phyloP scores from a whole-genome alignment of 2,113 vertebrate genomes.

The Zosterops hypoxanthus region DNA sequence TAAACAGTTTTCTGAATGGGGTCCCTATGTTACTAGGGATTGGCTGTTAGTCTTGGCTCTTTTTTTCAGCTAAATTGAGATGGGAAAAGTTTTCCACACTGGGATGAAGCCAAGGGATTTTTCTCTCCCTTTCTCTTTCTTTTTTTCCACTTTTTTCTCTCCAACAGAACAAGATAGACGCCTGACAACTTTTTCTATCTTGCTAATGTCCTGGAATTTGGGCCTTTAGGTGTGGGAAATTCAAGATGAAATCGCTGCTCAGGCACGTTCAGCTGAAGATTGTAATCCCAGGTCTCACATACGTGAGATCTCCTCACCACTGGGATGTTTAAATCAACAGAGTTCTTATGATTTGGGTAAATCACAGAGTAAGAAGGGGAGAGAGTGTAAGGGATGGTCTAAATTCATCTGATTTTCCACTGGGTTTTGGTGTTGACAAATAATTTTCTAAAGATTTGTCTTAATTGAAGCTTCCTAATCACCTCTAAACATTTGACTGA shows the following conservation, averaged over 20 bases:
- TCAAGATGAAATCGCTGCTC: not conserved
- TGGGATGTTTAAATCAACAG: not conserved
- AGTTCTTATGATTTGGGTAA: not conserved
- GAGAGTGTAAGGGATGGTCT: not conserved
- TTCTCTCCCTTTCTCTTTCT: not conserved
- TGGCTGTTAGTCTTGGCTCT: slow-evolving; percentile 43
- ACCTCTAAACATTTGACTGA: not conserved
- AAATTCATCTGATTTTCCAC: not conserved
- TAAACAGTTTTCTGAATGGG: slow-evolving; percentile 9
- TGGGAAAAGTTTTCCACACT: slow-evolving; percentile 25
- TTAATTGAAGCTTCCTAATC: not conserved
- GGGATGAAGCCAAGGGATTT: not conserved
- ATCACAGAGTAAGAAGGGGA: not conserved
- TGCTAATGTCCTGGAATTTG: not conserved
- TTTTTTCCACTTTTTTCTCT: not conserved
- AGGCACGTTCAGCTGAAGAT: not conserved
- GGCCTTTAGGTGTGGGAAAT: not conserved
- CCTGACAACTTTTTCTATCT: not conserved
- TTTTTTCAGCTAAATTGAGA: slow-evolving; percentile 25
- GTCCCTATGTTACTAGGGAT: not conserved
- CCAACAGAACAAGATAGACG: not conserved
- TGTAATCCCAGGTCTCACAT: not conserved
- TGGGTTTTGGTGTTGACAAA: not conserved
- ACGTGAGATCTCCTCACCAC: not conserved
- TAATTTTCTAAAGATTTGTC: not conserved